Evolutionary conservation across 2,888 invertebrate genomes (phyloP), one percentile per base, ranked within the genome.

Genomic region (Saturnia japonica): DNA sequence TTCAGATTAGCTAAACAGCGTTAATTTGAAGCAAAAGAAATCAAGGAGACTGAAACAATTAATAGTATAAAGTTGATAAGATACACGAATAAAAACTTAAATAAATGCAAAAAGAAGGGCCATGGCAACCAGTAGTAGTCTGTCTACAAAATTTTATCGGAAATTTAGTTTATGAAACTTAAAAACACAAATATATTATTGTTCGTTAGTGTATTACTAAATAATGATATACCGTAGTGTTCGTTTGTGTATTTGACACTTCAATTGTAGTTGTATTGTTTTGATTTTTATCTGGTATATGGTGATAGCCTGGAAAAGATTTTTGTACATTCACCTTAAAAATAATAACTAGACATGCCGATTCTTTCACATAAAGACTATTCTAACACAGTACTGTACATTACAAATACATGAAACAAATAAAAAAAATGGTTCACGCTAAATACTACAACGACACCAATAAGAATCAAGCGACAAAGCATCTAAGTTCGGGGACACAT

Each of bases 281-380:
- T 88, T 85, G 88, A 82, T 81, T 80, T 81, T 83, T 85, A 76
- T 82, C 85, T 84, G 88, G 78, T 80, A 82, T 85, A 85, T 85
- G 85, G 78, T 89, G 88, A 83, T 90, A 87, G 83, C 91, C 93
- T 93, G 93, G 81, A 93, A 93, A 71, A 45, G 60, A 69, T 72
- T 69, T 25, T 64, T 64, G 40, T 64, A 64, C 64, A 64, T 64
- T 64, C 64, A 40, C 40, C 64, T 64, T 64, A 14, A 7, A 73
- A 72, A 54, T n/a, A 54, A 72, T 68, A 57, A 72, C 74, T 60
- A 73, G 70, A 68, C 69, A 25, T 62, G 64, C 64, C 22, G 1
- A 40, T 64, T 14, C 19, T 64, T 72, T 47, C 40, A 71, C 45
- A 70, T 34, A 68, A 25, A 72, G 71, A 66, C 19, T 68, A 71